Base-by-base conservation (phyloP, 2,888 invertebrate genomes). In the Galerucella pusilla region DNA sequence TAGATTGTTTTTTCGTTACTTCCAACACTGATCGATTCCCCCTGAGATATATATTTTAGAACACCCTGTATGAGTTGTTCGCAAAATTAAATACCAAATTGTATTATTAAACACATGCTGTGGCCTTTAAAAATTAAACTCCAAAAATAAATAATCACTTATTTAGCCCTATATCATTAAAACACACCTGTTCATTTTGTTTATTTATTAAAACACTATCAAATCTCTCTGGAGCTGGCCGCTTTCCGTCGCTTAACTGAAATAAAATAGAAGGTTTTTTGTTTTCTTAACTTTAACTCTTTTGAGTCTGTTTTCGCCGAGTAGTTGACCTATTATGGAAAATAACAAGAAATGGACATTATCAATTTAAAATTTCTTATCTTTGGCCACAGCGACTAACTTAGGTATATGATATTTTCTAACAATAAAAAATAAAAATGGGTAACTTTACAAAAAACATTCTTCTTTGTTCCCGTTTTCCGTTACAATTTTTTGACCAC, bases 311-410 rank as follows among this genome's bases (percentile, higher is more conserved):
- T 11, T 54, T 54, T 54, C 54, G 54, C n/a, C 54, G 54, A 7
- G 54, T 54, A 14, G n/a, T 54, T 54, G 14, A 54, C 14, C 54
- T 54, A 16, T 54, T 54, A n/a, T 16, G 54, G 54, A 16, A n/a
- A 54, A 54, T 54, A n/a, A 54, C 54, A 16, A 54, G 14, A 28
- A 54, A 54, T 16, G 54, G 54, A 54, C 14, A 54, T 54, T 16
- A 16, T 54, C 54, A 54, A 54, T 54, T 54, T 54, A 54, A 54
- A 14, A 54, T 6, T 54, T 54, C 54, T 14, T 54, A 54, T 54
- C 7, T 54, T 54, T 54, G 54, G 54, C 54, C 54, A 54, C 54
- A 54, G 54, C 54, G 54, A 54, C 54, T 54, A 54, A 52, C 52
- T 52, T 52, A 14, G n/a, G n/a, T n/a, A 20, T 52, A 52, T 52